These are phyloP conservation scores for Bimastos eiseni DNA, from an alignment of 2,888 invertebrate genomes.

Conservation along the genomic window DNA sequence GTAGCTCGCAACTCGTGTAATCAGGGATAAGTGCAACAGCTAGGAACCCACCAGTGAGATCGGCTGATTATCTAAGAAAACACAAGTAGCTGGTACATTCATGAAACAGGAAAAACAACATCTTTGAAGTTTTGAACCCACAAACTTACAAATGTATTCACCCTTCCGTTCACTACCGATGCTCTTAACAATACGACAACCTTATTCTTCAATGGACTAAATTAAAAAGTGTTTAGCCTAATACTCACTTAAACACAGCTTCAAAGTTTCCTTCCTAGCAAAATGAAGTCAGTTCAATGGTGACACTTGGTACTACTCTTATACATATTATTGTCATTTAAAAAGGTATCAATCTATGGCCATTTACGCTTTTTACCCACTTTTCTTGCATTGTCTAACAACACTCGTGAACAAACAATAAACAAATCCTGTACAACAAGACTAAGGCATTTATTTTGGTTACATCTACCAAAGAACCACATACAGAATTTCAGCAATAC, in stretches of 20 bases:
- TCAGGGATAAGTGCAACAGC: not conserved
- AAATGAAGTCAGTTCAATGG: not conserved
- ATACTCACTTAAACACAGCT: not conserved
- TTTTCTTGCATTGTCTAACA: not conserved
- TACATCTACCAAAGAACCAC: not conserved
- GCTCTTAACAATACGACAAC: not conserved
- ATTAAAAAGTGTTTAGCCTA: not conserved
- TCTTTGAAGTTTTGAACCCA: too few relatives aligned
- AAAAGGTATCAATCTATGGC: not conserved
- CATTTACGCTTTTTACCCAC: not conserved
- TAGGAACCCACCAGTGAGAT: not conserved
- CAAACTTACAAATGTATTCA: not conserved
- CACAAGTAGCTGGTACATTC: not conserved
- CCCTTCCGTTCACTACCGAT: not conserved
- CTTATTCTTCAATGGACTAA: not conserved
- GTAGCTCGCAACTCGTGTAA: not conserved
- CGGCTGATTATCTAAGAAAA: not conserved
- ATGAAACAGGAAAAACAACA: not conserved
- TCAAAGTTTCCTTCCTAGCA: not conserved
- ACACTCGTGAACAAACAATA: not conserved
- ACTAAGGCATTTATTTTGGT: not conserved
- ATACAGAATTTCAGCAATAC: constrained; percentile 3
- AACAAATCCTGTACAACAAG: not conserved
- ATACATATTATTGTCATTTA: not conserved
- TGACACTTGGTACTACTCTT: not conserved